Conservation (phyloP, 2,113 vertebrate genomes). For the Hippolais icterina region DNA sequence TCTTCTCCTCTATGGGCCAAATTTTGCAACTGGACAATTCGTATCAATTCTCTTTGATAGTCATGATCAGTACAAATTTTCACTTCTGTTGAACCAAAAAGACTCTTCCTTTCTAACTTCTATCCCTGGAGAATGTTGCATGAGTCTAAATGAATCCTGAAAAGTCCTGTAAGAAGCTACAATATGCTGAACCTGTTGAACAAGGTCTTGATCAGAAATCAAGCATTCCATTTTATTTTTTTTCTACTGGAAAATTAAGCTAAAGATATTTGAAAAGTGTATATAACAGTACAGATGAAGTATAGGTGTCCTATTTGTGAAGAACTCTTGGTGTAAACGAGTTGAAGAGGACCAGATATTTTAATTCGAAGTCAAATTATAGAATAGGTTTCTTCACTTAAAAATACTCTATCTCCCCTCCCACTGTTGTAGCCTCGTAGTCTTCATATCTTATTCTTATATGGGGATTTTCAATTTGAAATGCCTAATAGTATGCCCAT, state of each 20-base stretch:
- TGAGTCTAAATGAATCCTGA: background rate
- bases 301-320: background rate
- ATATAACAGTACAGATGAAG: background rate
- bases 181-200: background rate
- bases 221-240: background rate
- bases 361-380: background rate
- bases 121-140: background rate
- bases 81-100: background rate
- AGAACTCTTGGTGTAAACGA: background rate
- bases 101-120: background rate
- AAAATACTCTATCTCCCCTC: background rate
- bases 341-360: accelerated
- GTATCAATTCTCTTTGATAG: background rate
- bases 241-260: background rate
- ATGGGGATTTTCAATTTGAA: background rate
- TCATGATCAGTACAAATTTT: background rate
- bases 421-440: background rate
- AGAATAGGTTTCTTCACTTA: background rate
- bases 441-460: background rate
- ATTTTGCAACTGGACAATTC: background rate
- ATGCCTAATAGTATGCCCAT: background rate
- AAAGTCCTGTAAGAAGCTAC: background rate
- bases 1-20: background rate
- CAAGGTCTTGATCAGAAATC: background rate
- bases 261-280: background rate